These are phyloP conservation scores for Oreotrochilus melanogaster DNA, from an alignment of 2,113 vertebrate species.

Conservation along the genomic window DNA sequence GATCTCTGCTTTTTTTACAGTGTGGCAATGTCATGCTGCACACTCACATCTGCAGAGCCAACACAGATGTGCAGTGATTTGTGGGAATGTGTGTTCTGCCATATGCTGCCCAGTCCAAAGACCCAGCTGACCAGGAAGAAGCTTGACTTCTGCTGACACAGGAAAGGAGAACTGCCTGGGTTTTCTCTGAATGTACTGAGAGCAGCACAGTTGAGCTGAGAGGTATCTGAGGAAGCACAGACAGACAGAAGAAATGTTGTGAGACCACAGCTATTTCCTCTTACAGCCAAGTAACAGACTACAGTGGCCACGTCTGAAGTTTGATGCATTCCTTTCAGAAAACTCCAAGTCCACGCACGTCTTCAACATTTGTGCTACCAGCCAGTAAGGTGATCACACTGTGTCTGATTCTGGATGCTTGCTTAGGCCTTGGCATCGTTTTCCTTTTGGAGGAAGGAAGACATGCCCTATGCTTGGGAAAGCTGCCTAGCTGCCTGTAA, in stretches of 20 bases:
- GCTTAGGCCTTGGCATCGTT: background rate
- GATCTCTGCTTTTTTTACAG: background rate
- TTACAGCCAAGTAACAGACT: background rate
- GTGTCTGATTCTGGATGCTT: background rate
- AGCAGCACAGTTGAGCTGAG: background rate
- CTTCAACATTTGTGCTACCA: background rate
- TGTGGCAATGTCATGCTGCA: background rate
- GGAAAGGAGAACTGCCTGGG: fast-evolving
- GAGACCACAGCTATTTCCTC: background rate
- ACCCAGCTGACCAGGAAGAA: background rate
- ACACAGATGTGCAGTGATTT: background rate
- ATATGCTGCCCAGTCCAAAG: fast-evolving
- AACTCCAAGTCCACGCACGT: fast-evolving
- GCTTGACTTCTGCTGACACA: background rate
- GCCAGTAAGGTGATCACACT: background rate
- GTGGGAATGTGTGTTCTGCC: fast-evolving
- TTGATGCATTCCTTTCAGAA: background rate
- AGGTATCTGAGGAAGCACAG: background rate
- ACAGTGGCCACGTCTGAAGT: background rate
- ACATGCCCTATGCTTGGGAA: background rate
- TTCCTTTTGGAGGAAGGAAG: background rate
- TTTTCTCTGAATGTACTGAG: background rate
- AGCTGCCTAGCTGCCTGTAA: background rate
- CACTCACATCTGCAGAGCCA: background rate
- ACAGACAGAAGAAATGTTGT: background rate